These are phyloP conservation scores for Zootermopsis nevadensis DNA, from an alignment of 2,888 invertebrate genomes.

Conservation along the genomic window DNA sequence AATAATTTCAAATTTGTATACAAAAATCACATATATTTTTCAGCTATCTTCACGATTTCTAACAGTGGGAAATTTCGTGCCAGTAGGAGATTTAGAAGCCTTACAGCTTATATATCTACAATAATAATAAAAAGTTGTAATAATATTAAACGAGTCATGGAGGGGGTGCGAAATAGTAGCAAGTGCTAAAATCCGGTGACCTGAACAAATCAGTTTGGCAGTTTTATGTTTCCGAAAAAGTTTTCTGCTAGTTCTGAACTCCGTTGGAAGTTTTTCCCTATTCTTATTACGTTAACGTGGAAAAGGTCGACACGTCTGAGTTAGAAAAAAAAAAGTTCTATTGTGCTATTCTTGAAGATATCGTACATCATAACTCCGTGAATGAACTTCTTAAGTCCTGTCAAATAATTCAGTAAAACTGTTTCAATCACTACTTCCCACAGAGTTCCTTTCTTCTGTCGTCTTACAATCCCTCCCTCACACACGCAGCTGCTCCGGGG, in stretches of 20 bases:
- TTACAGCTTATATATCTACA: neutral
- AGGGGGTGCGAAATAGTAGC: neutral
- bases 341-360: constrained; percentile 6
- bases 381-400: constrained; percentile 16
- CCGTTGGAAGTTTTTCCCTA: neutral
- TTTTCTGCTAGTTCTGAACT: neutral
- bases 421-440: constrained; percentile 21
- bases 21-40: neutral
- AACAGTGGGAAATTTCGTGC: neutral
- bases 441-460: neutral
- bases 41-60: neutral
- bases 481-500: neutral
- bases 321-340: neutral
- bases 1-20: neutral
- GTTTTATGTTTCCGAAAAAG: neutral
- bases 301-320: neutral
- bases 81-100: neutral
- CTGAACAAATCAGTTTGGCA: constrained; percentile 6
- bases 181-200: neutral
- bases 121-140: neutral
- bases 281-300: neutral
- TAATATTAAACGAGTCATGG: neutral
- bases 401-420: neutral
- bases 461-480: neutral
- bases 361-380: constrained; percentile 11